These are phyloP conservation scores for Apostichopus japonicus DNA, from an alignment of 35 echinoderm and acorn worm genomes.

Conservation along the genomic window DNA sequence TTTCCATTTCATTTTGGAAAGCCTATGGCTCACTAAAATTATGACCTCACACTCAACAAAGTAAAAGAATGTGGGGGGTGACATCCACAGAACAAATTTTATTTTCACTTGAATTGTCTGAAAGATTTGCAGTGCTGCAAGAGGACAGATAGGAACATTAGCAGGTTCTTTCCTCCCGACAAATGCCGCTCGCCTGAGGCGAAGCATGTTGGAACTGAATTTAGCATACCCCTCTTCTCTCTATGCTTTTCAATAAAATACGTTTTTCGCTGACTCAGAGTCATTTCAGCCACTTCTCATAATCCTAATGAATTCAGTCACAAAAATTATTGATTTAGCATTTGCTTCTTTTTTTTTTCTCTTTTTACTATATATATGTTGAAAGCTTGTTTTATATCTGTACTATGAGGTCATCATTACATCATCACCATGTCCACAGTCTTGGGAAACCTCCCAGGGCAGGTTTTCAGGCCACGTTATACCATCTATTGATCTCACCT, in stretches of 20 bases:
- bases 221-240: background rate
- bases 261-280: conserved; percentile 4
- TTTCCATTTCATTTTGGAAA: conserved; percentile 31
- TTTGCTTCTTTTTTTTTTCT: background rate
- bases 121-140: conserved; percentile 6
- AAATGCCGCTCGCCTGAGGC: background rate
- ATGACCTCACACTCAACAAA: conserved; percentile 8
- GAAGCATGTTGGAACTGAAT: conserved; percentile 7
- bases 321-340: conserved; percentile 17
- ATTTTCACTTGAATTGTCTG: conserved; percentile 22
- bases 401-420: background rate
- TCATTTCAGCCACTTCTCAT: conserved; percentile 3
- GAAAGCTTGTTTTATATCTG: background rate
- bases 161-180: background rate
- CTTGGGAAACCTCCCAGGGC: background rate
- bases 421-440: background rate
- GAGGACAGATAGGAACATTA: background rate
- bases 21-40: background rate
- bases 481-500: background rate
- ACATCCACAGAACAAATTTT: background rate
- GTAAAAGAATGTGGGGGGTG: background rate
- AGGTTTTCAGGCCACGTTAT: background rate
- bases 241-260: background rate
- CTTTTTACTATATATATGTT: background rate
- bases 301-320: conserved; percentile 8